phyloP scores from a whole-genome alignment of 2,888 invertebrate genomes.

The Rutpela maculata region DNA sequence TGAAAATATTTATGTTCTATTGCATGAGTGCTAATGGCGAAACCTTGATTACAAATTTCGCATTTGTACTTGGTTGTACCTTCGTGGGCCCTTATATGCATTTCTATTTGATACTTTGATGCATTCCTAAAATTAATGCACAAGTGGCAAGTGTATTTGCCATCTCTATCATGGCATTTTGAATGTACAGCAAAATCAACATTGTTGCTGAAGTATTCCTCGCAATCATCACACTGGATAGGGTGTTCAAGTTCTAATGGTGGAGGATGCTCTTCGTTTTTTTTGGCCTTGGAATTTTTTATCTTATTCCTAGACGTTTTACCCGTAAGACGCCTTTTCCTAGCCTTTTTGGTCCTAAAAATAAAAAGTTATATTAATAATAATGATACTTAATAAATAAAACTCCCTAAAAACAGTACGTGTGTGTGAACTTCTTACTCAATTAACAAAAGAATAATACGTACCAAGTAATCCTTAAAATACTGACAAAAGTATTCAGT shows the following conservation, averaged over 20 bases:
- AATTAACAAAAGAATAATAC: no score
- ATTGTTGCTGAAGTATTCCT: slow-evolving; percentile 66
- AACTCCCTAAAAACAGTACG: no score
- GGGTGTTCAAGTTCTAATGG: slow-evolving; percentile 63
- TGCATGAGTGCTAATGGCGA: slow-evolving; percentile 56
- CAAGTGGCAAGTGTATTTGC: slow-evolving; percentile 57
- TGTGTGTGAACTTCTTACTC: no score
- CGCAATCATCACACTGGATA: slow-evolving; percentile 67
- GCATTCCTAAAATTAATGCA: slow-evolving; percentile 56
- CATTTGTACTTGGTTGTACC: slow-evolving; percentile 62
- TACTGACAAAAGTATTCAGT: no score
- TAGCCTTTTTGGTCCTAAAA: slow-evolving; percentile 28
- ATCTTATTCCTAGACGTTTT: background rate
- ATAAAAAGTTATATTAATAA: slow-evolving; percentile 22
- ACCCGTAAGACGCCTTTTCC: background rate
- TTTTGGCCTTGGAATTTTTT: slow-evolving; percentile 13
- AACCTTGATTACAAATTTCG: slow-evolving; percentile 64
- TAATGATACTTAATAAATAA: background rate
- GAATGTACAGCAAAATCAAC: slow-evolving; percentile 61
- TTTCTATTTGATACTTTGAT: slow-evolving; percentile 53
- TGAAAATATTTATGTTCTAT: slow-evolving; percentile 71
- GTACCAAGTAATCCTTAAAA: no score
- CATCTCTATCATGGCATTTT: slow-evolving; percentile 53
- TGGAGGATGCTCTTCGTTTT: slow-evolving; percentile 46
- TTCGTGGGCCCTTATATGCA: slow-evolving; percentile 58